Percentiles rank a stretch among this genome's conserved stretches.
Conservation (phyloP, 2,113 vertebrate genomes). For the Rhodinocichla rosea region DNA sequence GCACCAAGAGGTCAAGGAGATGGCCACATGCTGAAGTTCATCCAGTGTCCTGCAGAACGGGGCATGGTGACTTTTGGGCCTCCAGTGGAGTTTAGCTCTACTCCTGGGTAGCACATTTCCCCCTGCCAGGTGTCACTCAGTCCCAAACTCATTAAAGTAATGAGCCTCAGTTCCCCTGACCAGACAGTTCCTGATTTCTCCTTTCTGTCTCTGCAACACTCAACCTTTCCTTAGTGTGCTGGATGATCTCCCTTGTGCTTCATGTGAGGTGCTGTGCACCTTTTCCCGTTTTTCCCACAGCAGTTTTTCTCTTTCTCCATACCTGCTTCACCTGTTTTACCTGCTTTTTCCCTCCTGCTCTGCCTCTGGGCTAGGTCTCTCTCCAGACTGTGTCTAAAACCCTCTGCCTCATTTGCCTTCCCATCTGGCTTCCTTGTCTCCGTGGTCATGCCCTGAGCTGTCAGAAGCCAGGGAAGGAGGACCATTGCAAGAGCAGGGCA, state of each 20-base stretch:
- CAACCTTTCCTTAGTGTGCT: neutral
- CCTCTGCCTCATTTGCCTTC: slow-evolving; percentile 6
- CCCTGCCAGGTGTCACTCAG: neutral
- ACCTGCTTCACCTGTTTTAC: slow-evolving; percentile 50
- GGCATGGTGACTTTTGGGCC: neutral
- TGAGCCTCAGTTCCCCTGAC: neutral
- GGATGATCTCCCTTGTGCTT: accelerated
- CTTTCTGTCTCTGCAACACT: neutral
- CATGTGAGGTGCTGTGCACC: neutral
- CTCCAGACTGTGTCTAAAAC: neutral
- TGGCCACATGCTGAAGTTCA: neutral
- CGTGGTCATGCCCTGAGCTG: neutral
- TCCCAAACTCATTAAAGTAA: neutral
- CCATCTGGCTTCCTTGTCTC: slow-evolving; percentile 14
- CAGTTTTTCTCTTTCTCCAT: neutral
- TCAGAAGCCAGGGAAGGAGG: neutral
- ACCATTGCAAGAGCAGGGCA: neutral
- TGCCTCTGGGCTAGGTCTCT: slow-evolving; percentile 34
- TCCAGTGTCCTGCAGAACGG: neutral
- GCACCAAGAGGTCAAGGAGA: neutral
- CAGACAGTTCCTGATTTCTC: neutral
- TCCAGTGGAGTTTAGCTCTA: neutral
- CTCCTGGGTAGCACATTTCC: neutral
- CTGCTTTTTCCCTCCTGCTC: neutral
- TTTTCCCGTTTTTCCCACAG: slow-evolving; percentile 33